Evolutionary conservation across 2,888 invertebrate species (phyloP), one percentile per base, ranked within the genome.

Genomic region (Sacculina carcini): DNA sequence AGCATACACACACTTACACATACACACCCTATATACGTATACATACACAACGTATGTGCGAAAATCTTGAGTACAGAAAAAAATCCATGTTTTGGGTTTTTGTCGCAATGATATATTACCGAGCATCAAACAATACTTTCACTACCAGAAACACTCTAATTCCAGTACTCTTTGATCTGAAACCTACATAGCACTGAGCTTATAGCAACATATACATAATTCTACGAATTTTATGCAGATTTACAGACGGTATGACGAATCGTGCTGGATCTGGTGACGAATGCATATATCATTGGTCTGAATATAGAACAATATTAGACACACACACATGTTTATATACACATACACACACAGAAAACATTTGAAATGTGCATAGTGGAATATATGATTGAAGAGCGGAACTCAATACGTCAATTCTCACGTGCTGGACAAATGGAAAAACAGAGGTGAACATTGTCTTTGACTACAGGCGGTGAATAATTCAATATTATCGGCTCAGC

Each of bases 141-240:
- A n/a, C 23, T 16, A 38, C 47, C 16, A 28, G 26, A 3, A 16
- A 38, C 48, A 5, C 38, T 48, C n/a, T 16, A 40, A 12, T 7
- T 28, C 32, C 46, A 47, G 47, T 40, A 48, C 48, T 50, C 48
- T 48, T 40, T 42, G 50, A 39, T 24, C n/a, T 29, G 21, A 21
- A 14, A 9, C 32, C 2, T 19, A 10, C n/a, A 40, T 21, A 28
- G 38, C 10, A 12, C 14, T 47, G 29, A 12, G 29, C 5, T 9
- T 23, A 50, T 48, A 36, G 10, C n/a, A 28, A 50, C 5, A 40
- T 46, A 39, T 46, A 44, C 19, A 40, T 28, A 24, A 24, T 29
- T 44, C 19, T 14, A 42, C 14, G 19, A 44, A 16, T 28, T 16
- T 16, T 16, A 44, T 51, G 29, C 23, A 31, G 29, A 44, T 47